phyloP scores from a whole-genome alignment of 1,140 invertebrate genomes.

The Tribolium madens region DNA sequence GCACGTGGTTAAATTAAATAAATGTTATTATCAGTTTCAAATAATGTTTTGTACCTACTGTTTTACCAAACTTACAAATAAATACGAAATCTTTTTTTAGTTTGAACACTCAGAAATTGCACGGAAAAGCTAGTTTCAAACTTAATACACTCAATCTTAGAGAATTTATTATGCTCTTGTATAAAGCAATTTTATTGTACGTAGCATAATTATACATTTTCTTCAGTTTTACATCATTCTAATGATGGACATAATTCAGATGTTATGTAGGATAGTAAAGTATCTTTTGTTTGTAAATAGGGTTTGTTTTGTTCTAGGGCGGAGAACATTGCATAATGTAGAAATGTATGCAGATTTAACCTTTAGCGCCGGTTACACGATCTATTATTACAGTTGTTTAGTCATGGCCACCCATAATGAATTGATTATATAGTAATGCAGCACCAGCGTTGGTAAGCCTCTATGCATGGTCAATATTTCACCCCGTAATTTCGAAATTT shows the following conservation, averaged over 20 bases:
- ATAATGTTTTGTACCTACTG: too few relatives aligned
- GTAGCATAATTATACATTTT: neutral
- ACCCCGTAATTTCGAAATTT: neutral
- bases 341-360: conserved; percentile 37
- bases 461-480: neutral
- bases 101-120: neutral
- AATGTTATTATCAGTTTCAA: too few relatives aligned
- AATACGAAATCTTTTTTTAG: neutral
- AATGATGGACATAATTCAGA: neutral
- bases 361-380: conserved; percentile 34
- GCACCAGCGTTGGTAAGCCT: neutral
- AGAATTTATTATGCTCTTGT: too few relatives aligned
- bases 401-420: conserved; percentile 36
- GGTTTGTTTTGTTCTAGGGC: conserved; percentile 12
- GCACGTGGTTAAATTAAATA: too few relatives aligned
- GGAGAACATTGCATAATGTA: conserved; percentile 23
- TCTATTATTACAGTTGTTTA: conserved; percentile 38
- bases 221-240: neutral
- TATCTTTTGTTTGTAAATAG: conserved; percentile 26
- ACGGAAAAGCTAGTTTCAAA: neutral
- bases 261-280: neutral
- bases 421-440: neutral
- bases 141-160: too few relatives aligned
- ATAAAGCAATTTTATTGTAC: neutral
- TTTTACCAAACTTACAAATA: too few relatives aligned